Conservation (phyloP, 2,888 invertebrate species). For the Unio delphinus region DNA sequence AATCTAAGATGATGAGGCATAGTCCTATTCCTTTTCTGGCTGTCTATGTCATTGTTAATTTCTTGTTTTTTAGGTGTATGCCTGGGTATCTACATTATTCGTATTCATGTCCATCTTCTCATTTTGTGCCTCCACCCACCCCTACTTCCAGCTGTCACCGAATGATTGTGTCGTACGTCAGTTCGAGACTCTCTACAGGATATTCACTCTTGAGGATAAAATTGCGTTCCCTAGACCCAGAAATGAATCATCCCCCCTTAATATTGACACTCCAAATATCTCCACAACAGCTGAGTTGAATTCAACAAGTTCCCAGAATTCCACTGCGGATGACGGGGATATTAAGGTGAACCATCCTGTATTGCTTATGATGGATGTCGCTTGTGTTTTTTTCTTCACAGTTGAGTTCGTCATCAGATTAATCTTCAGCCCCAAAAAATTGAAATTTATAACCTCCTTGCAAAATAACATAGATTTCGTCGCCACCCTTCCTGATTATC, state of each 20-base stretch:
- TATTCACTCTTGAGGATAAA: constrained; percentile 33
- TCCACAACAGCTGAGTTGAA: not conserved
- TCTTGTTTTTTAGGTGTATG: constrained; percentile 55
- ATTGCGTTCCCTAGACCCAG: constrained; percentile 7
- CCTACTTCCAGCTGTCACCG: constrained; percentile 45
- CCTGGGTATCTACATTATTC: constrained; percentile 64
- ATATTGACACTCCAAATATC: not conserved
- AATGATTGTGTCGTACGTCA: constrained; percentile 19
- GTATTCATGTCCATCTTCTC: constrained; percentile 65
- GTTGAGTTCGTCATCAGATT: constrained; percentile 64
- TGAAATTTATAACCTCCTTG: constrained; percentile 58
- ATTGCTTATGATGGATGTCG: constrained; percentile 61
- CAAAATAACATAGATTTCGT: constrained; percentile 67
- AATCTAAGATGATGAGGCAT: not conserved
- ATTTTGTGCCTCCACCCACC: constrained; percentile 66
- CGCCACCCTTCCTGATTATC: constrained; percentile 65
- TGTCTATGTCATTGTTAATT: not conserved
- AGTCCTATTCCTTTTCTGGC: not conserved
- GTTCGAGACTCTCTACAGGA: constrained; percentile 24
- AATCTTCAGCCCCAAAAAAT: constrained; percentile 60
- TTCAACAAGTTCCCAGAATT: constrained; percentile 2
- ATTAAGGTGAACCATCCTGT: constrained; percentile 52
- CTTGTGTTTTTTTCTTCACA: constrained; percentile 64
- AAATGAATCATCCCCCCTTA: constrained; percentile 7
- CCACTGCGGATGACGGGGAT: constrained; percentile 7